Conservation (phyloP, 2,113 vertebrate genomes). For the Syrmaticus mikado region DNA sequence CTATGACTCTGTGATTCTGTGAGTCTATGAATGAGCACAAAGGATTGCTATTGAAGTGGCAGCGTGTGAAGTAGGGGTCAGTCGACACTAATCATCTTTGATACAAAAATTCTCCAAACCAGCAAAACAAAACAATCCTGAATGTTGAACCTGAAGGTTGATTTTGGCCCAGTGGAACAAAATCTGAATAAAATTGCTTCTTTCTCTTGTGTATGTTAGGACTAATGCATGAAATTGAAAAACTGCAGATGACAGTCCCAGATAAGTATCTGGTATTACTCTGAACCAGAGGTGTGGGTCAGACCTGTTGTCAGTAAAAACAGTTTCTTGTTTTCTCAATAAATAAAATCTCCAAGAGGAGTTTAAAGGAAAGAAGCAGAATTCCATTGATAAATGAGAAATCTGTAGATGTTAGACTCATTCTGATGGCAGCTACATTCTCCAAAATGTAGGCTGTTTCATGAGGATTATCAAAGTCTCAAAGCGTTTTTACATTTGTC, state of each 20-base stretch:
- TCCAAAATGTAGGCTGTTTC: background rate
- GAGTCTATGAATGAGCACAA: background rate
- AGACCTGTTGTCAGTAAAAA: background rate
- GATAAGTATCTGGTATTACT: background rate
- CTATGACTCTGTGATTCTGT: too few species aligned
- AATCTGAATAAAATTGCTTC: background rate
- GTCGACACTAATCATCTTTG: background rate
- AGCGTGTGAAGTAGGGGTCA: background rate
- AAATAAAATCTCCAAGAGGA: background rate
- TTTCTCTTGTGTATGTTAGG: background rate
- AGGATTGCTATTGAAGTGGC: background rate
- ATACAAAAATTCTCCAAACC: background rate
- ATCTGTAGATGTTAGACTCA: background rate
- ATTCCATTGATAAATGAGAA: background rate
- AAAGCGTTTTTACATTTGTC: background rate
- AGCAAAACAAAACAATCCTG: background rate
- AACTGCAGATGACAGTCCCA: background rate
- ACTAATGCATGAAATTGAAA: background rate
- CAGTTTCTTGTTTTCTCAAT: background rate
- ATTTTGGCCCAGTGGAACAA: background rate
- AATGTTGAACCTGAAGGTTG: background rate
- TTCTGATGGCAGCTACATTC: background rate
- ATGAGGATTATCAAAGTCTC: background rate
- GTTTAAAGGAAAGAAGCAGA: background rate
- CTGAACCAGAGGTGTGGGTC: background rate